These are phyloP conservation scores for Sebastes ruberrimus DNA, from an alignment of 2,797 vertebrate species.

Conservation along the genomic window DNA sequence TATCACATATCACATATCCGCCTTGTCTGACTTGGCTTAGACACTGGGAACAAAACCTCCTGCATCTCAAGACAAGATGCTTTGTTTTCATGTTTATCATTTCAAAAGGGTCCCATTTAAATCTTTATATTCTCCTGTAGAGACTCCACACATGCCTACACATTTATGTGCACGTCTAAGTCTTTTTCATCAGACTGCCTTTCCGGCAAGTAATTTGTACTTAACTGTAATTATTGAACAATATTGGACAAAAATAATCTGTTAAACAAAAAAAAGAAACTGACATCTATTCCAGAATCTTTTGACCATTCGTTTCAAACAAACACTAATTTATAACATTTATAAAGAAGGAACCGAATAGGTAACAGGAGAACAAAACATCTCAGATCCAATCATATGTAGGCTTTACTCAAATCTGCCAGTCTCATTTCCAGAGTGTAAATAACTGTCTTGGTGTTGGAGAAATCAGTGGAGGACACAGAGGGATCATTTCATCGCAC, in stretches of 20 bases:
- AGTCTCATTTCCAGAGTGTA: conserved; percentile 68
- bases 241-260: conserved; percentile 3
- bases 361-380: conserved; percentile 57
- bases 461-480: conserved; percentile 63
- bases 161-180: conserved; percentile 11
- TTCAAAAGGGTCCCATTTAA: conserved; percentile 6
- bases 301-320: conserved; percentile 49
- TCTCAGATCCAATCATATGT: conserved; percentile 51
- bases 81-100: conserved; percentile 1
- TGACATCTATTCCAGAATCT: conserved; percentile 33
- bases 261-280: conserved; percentile 20
- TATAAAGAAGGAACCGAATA: conserved; percentile 49
- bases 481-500: conserved; percentile 49
- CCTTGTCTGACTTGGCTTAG: background rate
- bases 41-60: conserved; percentile 14
- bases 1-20: conserved; percentile 19
- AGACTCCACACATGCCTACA: conserved; percentile 2
- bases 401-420: conserved; percentile 66
- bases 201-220: conserved; percentile 12
- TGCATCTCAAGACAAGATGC: conserved; percentile 6
- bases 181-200: conserved; percentile 2
- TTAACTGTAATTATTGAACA: conserved; percentile 34
- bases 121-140: conserved; percentile 18
- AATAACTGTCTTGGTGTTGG: conserved; percentile 68
- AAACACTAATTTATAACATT: conserved; percentile 39